phyloP scores from a whole-genome alignment of 2,888 invertebrate species.

The Neoaliturus tenellus region DNA sequence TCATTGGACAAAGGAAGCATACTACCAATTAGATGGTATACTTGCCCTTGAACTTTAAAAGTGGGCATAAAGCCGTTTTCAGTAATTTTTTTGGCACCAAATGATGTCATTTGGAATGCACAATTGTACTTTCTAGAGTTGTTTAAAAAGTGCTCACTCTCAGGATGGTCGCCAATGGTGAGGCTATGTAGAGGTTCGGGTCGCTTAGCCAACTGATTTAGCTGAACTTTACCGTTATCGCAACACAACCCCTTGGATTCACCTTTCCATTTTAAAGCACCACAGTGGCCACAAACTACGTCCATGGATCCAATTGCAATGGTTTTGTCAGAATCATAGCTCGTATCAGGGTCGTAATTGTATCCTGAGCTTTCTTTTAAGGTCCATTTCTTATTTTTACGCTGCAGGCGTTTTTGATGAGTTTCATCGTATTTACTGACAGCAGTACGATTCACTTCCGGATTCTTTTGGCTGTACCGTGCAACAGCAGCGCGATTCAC shows the following conservation, averaged over 20 bases:
- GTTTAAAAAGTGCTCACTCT: conserved; percentile 55
- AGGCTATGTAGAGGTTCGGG: conserved; percentile 16
- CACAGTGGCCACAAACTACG: background rate
- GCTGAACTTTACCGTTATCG: conserved; percentile 52
- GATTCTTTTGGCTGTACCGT: background rate
- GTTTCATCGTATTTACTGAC: background rate
- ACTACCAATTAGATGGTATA: conserved; percentile 63
- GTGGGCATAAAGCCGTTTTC: conserved; percentile 59
- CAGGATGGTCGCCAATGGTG: conserved; percentile 31
- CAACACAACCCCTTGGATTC: background rate
- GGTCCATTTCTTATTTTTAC: background rate
- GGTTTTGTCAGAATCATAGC: background rate
- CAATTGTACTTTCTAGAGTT: conserved; percentile 58
- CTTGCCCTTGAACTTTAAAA: conserved; percentile 65
- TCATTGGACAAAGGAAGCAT: conserved; percentile 59
- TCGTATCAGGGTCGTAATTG: background rate
- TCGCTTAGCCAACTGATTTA: conserved; percentile 12
- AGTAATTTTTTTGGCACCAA: conserved; percentile 57
- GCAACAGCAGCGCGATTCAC: background rate
- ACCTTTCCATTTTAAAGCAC: background rate
- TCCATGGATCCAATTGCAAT: background rate
- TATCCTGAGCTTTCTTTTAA: background rate
- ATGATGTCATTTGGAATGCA: conserved; percentile 61
- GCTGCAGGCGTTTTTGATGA: background rate
- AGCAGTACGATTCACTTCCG: background rate